These are phyloP conservation scores for Bilobella aurantiaca DNA, from an alignment of 1,140 invertebrate species.

Conservation along the genomic window DNA sequence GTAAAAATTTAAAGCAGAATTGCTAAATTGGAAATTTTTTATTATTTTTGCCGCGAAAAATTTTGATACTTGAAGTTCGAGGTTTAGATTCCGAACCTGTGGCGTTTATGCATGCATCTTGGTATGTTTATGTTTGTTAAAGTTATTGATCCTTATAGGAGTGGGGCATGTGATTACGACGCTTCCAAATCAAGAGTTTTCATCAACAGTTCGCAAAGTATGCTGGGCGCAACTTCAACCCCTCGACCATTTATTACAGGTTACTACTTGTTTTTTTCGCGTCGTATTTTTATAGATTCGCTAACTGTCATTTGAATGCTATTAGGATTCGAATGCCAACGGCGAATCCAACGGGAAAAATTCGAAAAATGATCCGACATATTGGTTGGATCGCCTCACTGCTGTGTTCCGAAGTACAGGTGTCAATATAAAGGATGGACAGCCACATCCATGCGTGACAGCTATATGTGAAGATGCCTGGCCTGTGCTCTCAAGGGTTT, in stretches of 20 bases:
- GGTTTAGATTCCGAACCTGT: too few species aligned
- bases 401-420: slow-evolving; percentile 72
- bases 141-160: too few species aligned
- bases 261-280: too few species aligned
- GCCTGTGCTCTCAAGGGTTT: slow-evolving; percentile 72
- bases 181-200: slow-evolving; percentile 52
- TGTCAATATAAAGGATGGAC: slow-evolving; percentile 45
- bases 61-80: too few species aligned
- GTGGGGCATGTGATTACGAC: slow-evolving; percentile 55
- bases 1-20: too few species aligned
- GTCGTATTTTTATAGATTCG: too few species aligned
- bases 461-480: slow-evolving; percentile 69
- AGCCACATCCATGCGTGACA: slow-evolving; percentile 65
- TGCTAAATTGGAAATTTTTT: too few species aligned
- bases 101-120: too few species aligned
- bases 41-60: too few species aligned
- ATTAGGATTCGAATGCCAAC: not conserved
- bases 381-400: slow-evolving; percentile 85
- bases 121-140: slow-evolving; percentile 18
- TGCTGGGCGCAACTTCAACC: slow-evolving; percentile 65
- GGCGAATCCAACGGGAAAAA: slow-evolving; percentile 36
- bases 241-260: slow-evolving; percentile 45
- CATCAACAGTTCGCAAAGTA: slow-evolving; percentile 62
- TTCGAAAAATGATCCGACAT: slow-evolving; percentile 63
- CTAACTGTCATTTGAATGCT: too few species aligned